Evolutionary conservation across 2,888 invertebrate species (phyloP), one percentile per base, ranked within the genome.

Genomic region (Athetis lepigone): DNA sequence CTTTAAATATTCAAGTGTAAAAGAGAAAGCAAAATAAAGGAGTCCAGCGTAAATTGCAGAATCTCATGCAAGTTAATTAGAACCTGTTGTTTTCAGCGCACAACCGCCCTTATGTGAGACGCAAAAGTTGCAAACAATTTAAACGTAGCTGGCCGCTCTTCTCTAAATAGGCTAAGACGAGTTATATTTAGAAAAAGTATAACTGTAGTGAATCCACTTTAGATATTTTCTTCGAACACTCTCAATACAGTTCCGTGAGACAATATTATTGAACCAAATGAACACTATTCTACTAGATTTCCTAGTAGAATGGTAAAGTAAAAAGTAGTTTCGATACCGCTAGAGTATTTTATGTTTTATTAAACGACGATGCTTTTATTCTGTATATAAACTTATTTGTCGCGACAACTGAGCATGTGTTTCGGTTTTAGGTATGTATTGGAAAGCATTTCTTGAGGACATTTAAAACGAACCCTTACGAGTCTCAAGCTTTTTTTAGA

Each of bases 21-120:
- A 69, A 72, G 65, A 54, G 67, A 51, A 66, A 72, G 49, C 39
- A 52, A 67, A 58, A 70, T 45, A 73, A 52, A 59, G 33, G 39
- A 59, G 52, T 54, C 69, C 74, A 42, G 29, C 52, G 59, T 59
- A 50, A 74, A 70, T 68, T 68, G 40, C 60, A 60, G 70, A 70
- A 73, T 54, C 52, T 74, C 67, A 68, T 74, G 50, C 69, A 74
- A 70, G 68, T 70, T 70, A 70, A 70, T 73, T 67, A 70, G 39
- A 49, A 73, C 46, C 47, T 49, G 74, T 58, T 73, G 47, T 70
- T 67, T 70, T 37, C 66, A 47, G 19, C 25, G 46, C 37, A 47
- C 40, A 64, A 46, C 37, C 65, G 29, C 25, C 25, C 54, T 63
- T 54, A 71, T 47, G 52, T 54, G 29, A 47, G 47, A 47, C 54